Base-by-base conservation (phyloP, 2,113 vertebrate species). In the Pseudois nayaur region DNA sequence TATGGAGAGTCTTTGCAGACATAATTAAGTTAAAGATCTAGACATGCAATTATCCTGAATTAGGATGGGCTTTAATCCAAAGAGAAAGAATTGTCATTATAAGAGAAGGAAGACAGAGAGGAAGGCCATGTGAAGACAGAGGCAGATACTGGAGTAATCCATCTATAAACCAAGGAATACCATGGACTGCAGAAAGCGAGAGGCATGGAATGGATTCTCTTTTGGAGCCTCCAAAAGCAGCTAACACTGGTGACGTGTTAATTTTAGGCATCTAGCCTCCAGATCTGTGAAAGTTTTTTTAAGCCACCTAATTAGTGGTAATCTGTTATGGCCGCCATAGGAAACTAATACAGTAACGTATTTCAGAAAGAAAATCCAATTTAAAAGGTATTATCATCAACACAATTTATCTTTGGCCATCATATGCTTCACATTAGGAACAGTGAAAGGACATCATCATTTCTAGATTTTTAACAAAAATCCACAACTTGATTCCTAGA, bases 371-470 rank as follows among this genome's bases (percentile, higher is more conserved):
- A 36, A 87, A 92, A 86, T 1, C 45, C 19, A 11, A 88, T 94
- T 94, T 88, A 93, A 97, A 1, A 95, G 55, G 82, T 64, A 78
- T 94, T 43, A 59, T 81, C 62, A 97, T 59, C 52, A 96, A 54
- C 43, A 95, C 52, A 83, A 87, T 90, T 97, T 90, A 84, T 96
- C 97, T 97, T 98, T 97, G 95, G 89, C 82, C 95, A 86, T 84
- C 81, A 95, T 36, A 82, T 50, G 98, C 79, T 76, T 62, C 88
- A 96, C n/a, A 97, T 62, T 82, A 97, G 6, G n/a, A 87, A 94
- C 48, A 17, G 81, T 33, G 64, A 85, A 83, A 0, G 67, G 60
- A 19, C 50, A 94, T 54, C 15, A 4, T 52, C 67, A 67, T 91
- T 87, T 67, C 43, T 98, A 95, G 59, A 94, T 87, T 91, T 89